Evolutionary conservation across 2,797 vertebrate genomes (phyloP), one percentile per base, ranked within the genome.

Genomic region (Potorous gilbertii): DNA sequence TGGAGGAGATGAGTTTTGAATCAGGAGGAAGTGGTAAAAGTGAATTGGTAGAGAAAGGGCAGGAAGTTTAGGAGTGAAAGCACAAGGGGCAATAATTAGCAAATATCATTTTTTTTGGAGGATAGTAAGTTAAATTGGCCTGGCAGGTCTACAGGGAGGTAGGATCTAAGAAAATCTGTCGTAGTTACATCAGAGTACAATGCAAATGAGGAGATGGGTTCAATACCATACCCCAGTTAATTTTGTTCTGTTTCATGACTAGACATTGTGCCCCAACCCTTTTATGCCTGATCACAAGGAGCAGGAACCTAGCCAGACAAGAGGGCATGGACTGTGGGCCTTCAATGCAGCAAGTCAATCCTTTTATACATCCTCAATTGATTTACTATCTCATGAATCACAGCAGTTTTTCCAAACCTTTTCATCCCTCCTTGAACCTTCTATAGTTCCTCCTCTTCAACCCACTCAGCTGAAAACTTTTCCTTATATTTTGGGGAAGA

Each of bases 161-260:
- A 40, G 90, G 92, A 92, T 96, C 92, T 95, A 95, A 59, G 96
- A 95, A 95, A 96, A 96, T 97, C 81, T 93, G 29, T 3, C 90
- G 66, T 55, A 94, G 93, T 97, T 97, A 97, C 94, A 90, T 97
- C 56, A 0, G 92, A 56, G 66, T 8, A 50, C n/a, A 91, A n/a
- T 94, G 90, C 74, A 97, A 97, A 97, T 96, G 95, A 96, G 96
- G 96, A 93, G 95, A 97, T 91, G 93, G 66, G 92, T 95, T 96
- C 93, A 96, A 66, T 91, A 90, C 40, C 29, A 16, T 52, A 96
- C 93, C 96, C 90, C 91, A 57, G 96, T 96, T 96, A 96, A 94
- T 91, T 66, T 97, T 94, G 95, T 55, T 91, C 95, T 94, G 87
- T 87, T 94, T 46, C 18, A 81, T 40, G 74, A 56, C 54, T 27